Evolutionary conservation across 2,797 vertebrate genomes (phyloP), one percentile per base, ranked within the genome.

Genomic region (Sciurus carolinensis): DNA sequence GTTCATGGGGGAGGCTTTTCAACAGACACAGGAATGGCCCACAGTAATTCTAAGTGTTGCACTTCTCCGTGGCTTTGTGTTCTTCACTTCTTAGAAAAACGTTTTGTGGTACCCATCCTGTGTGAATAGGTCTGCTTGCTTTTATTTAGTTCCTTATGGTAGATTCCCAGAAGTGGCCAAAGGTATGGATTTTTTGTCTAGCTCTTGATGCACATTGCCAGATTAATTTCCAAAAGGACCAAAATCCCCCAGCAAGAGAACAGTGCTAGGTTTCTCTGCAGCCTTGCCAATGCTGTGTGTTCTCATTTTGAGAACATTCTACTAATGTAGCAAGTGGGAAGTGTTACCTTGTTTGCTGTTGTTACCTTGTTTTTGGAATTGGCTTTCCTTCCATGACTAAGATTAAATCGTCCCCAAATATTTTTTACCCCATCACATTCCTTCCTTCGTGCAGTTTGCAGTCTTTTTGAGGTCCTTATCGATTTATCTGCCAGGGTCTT

Each of bases 401-500:
- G 75, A 36, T 64, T 44, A 71, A 81, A 83, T 50, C 72, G 85
- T 73, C 52, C 93, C 92, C 26, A 88, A 36, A n/a, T 11, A 54
- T 24, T 33, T 84, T 69, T 30, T n/a, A 66, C 76, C n/a, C 66
- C n/a, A 30, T 54, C 8, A 17, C 54, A 50, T 83, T 75, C 94
- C 92, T 93, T 81, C 73, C 77, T 92, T 52, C 44, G 8, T 22
- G 77, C 81, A 17, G 84, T 79, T 0, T 26, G 81, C 85, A 8
- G 73, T 86, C 54, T 94, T 77, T 57, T 85, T 85, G 64, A 87
- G 71, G 44, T 84, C 72, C 44, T 94, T 36, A 81, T 50, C 71
- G 71, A 73, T 69, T 93, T 95, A 89, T 90, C 88, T 90, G 11
- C 62, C 3, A 0, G 85, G 92, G 88, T 91, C 94, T 92, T 94